Conservation (phyloP, 2,888 invertebrate genomes). For the Rhopalosiphum nymphaeae region DNA sequence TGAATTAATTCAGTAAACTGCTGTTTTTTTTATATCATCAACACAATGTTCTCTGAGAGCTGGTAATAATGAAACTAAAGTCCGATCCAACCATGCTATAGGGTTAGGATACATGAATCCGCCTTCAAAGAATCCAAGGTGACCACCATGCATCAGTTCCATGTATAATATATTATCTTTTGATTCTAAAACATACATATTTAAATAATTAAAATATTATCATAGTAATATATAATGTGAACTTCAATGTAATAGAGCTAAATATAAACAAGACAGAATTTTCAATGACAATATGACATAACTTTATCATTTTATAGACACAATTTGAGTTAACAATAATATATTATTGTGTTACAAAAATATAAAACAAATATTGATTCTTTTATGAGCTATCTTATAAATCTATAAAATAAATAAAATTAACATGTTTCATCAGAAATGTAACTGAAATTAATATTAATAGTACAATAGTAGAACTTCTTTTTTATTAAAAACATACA, state of each 20-base stretch:
- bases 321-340: neutral
- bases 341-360: neutral
- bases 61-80: conserved; percentile 85
- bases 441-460: neutral
- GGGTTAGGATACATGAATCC: conserved; percentile 88
- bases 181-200: conserved; percentile 56
- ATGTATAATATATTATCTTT: conserved; percentile 76
- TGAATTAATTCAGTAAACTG: conserved; percentile 2
- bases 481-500: neutral
- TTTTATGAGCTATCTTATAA: no score
- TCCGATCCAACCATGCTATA: conserved; percentile 92
- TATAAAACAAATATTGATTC: neutral
- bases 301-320: neutral
- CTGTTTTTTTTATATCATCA: conserved; percentile 35
- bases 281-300: neutral
- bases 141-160: conserved; percentile 91
- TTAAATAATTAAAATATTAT: neutral
- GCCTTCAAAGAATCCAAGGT: conserved; percentile 94
- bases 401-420: neutral
- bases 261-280: neutral
- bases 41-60: conserved; percentile 73
- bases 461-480: neutral
- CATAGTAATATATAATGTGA: neutral
- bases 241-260: neutral
- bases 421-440: neutral